Conservation (phyloP, 2,888 invertebrate species). For the Dryobotodes eremita region DNA sequence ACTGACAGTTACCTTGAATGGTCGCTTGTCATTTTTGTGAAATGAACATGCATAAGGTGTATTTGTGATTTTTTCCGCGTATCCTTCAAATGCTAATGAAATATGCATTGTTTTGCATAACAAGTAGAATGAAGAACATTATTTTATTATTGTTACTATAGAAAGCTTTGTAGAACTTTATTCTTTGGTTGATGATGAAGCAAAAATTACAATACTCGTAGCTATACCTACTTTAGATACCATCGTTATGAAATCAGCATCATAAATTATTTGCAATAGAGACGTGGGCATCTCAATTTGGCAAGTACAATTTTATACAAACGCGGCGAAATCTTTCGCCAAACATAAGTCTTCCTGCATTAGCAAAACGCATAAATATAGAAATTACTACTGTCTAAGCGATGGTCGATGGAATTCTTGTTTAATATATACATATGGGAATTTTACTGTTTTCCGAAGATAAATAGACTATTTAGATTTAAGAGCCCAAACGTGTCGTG, state of each 20-base stretch:
- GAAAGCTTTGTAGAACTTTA: slow-evolving; percentile 15
- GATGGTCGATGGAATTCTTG: slow-evolving; percentile 2
- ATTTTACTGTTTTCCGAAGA: slow-evolving; percentile 10
- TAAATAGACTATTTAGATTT: slow-evolving; percentile 34
- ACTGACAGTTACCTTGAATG: slow-evolving; percentile 47
- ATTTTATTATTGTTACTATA: slow-evolving; percentile 19
- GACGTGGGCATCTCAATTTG: slow-evolving; percentile 1
- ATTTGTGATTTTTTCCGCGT: slow-evolving; percentile 41
- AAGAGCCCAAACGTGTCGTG: slow-evolving; percentile 45
- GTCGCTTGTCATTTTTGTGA: slow-evolving; percentile 54
- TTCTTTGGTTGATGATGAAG: not conserved
- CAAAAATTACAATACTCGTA: not conserved
- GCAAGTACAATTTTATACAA: slow-evolving; percentile 1
- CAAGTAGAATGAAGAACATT: slow-evolving; percentile 42
- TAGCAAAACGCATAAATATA: slow-evolving; percentile 32
- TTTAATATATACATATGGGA: not conserved
- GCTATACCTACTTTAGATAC: not conserved
- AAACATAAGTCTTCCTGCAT: not conserved
- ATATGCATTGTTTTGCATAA: slow-evolving; percentile 57
- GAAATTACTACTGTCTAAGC: slow-evolving; percentile 22
- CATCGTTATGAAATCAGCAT: not conserved
- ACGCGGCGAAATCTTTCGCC: not conserved
- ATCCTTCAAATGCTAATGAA: slow-evolving; percentile 46
- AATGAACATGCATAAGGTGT: slow-evolving; percentile 57
- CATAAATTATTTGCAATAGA: not conserved